Evolutionary conservation across 2,888 invertebrate genomes (phyloP).

Genomic region (Leucania comma): DNA sequence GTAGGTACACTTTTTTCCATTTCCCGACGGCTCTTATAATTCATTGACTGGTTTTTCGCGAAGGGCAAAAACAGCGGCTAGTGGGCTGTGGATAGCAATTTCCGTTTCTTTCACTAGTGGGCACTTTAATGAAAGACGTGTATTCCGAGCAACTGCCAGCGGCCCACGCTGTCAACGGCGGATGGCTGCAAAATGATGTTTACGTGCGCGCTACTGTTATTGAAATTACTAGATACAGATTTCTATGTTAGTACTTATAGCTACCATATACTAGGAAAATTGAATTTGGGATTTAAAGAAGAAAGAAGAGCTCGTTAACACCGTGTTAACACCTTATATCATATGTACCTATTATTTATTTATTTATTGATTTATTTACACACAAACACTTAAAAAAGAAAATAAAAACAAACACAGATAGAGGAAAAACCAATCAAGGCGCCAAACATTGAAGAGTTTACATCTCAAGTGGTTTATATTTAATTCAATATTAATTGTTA

Average conservation of each 20-base stretch:
- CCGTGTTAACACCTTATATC: too few relatives aligned
- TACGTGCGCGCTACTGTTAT: conserved; percentile 26
- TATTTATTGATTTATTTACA: too few relatives aligned
- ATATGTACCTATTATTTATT: not conserved
- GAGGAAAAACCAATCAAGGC: not conserved
- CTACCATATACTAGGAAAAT: not conserved
- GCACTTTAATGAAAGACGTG: conserved; percentile 61
- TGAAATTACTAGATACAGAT: conserved; percentile 7
- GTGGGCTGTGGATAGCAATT: conserved; percentile 57
- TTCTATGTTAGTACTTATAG: not conserved
- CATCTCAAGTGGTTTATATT: not conserved
- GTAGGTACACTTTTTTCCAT: not conserved
- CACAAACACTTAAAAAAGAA: too few relatives aligned
- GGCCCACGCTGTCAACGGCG: conserved; percentile 11
- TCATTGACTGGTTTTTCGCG: conserved; percentile 43
- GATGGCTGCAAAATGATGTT: conserved; percentile 33
- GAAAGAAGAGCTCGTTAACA: not conserved
- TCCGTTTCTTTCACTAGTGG: conserved; percentile 58
- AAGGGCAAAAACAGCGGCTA: conserved; percentile 51
- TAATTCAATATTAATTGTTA: not conserved
- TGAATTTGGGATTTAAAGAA: not conserved
- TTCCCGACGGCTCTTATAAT: conserved; percentile 15
- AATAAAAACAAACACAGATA: too few relatives aligned
- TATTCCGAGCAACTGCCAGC: conserved; percentile 21
- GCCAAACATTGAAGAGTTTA: not conserved